Evolutionary conservation across 1,140 invertebrate genomes (phyloP), one percentile per base, ranked within the genome.

Genomic region (Xylocopa sonorina): DNA sequence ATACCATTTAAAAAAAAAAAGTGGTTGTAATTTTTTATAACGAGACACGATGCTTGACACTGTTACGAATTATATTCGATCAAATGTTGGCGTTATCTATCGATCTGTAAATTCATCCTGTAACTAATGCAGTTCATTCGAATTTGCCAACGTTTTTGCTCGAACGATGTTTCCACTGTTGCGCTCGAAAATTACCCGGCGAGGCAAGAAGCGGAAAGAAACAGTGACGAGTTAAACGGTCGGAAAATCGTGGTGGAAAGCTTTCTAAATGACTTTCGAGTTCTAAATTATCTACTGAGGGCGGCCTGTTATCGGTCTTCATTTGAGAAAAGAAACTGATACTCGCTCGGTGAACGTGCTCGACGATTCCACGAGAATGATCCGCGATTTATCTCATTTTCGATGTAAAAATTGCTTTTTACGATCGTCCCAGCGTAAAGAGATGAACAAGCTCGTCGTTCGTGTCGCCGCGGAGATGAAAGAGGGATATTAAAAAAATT

Each of bases 241-340:
- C 10, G 38, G 48, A 69, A 71, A 78, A 81, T 72, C 60, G n/a
- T 7, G 51, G 41, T 50, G 38, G 10, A 34, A 57, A 60, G 43
- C 29, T 66, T 18, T 69, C 34, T 64, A 50, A 75, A 80, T 50
- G 41, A 34, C 24, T 18, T 16, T 80, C 48, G 14, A 41, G 14
- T 46, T 60, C 24, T n/a, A 81, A 63, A 81, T 82, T 38, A 76
- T 81, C 27, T 60, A 46, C 29, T 5, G 27, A 24, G 21, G n/a
- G n/a, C n/a, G n/a, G n/a, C n/a, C n/a, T n/a, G n/a, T n/a, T n/a
- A n/a, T n/a, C n/a, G n/a, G n/a, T n/a, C n/a, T n/a, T n/a, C n/a
- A n/a, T n/a, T 73, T 51, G 38, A 29, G 48, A 29, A 48, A 43
- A 29, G 6, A 38, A 48, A 12, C 9, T 27, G 27, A 66, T 46